Base-by-base conservation (phyloP, 2,888 invertebrate genomes). In the Notocelia uddmanniana region DNA sequence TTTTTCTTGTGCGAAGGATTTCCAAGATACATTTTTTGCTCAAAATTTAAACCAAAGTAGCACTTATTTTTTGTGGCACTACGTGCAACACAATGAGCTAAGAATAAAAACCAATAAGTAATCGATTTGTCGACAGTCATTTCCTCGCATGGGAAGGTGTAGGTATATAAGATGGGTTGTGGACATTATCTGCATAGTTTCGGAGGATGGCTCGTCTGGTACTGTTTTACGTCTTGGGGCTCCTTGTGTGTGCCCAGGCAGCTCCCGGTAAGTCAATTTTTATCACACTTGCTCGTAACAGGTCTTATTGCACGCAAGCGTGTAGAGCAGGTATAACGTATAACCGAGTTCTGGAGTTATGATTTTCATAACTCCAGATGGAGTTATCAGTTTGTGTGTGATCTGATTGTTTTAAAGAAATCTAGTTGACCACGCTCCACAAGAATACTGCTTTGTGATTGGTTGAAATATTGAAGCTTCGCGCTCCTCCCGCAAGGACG, bases 41-140 rank as follows among this genome's bases (percentile, higher is more conserved):
- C n/a, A 37, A 58, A 13, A 58, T n/a, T 26, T 0, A 26, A 58
- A 19, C 13, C 37, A 6, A 58, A 58, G 19, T 18, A 21, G 41
- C 15, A 21, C 15, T 41, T 41, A 15, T 41, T 59, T 60, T 60
- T 60, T 60, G 13, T 19, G 10, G 9, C 37, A n/a, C n/a, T n/a
- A n/a, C 19, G 15, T 23, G 21, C 37, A 45, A 60, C 23, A n/a
- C 41, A 45, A 60, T 8, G 18, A 21, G 13, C 21, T 59, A 41
- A 45, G 23, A 60, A 60, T 60, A 60, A 37, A 58, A 60, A 41
- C 59, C 21, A 19, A 18, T n/a, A 45, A 9, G 15, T 45, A 52
- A 63, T 63, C 9, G 19, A 21, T 63, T 52, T 34, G 21, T 45
- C 11, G 23, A 15, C 15, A 63, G 50, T 63, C 50, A 63, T 63